Evolutionary conservation across 2,113 vertebrate species (phyloP).

Genomic region (Variabilichromis moorii): DNA sequence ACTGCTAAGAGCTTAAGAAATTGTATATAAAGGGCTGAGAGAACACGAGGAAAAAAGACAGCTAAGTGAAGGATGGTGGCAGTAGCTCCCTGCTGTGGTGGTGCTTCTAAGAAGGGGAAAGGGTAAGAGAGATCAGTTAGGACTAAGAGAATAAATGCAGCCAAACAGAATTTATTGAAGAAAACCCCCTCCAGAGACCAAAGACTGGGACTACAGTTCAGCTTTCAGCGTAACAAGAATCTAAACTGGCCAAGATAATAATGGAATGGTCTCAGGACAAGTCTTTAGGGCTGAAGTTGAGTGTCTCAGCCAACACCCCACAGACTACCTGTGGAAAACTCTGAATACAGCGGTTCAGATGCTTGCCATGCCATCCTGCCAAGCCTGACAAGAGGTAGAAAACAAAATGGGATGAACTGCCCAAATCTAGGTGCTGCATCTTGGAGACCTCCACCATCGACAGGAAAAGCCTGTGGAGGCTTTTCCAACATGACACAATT

Average conservation of each 20-base stretch:
- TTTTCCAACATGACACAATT: background rate
- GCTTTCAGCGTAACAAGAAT: background rate
- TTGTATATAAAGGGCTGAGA: background rate
- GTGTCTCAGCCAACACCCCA: background rate
- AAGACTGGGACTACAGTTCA: background rate
- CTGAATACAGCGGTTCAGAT: background rate
- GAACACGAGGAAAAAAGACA: background rate
- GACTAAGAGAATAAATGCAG: background rate
- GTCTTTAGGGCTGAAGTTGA: background rate
- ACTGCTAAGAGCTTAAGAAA: background rate
- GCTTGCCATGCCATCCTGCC: background rate
- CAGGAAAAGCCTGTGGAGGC: background rate
- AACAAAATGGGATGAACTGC: background rate
- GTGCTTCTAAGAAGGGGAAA: background rate
- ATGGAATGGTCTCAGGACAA: background rate
- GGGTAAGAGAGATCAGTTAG: background rate
- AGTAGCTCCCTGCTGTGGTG: background rate
- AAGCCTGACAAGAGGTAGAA: background rate
- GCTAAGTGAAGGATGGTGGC: background rate
- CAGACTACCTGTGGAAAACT: background rate
- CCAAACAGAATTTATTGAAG: background rate
- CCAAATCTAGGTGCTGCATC: background rate
- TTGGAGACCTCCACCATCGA: background rate
- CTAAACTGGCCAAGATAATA: background rate
- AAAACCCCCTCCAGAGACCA: background rate